Base-by-base conservation (phyloP, 2,888 invertebrate species). In the Arctia plantaginis region DNA sequence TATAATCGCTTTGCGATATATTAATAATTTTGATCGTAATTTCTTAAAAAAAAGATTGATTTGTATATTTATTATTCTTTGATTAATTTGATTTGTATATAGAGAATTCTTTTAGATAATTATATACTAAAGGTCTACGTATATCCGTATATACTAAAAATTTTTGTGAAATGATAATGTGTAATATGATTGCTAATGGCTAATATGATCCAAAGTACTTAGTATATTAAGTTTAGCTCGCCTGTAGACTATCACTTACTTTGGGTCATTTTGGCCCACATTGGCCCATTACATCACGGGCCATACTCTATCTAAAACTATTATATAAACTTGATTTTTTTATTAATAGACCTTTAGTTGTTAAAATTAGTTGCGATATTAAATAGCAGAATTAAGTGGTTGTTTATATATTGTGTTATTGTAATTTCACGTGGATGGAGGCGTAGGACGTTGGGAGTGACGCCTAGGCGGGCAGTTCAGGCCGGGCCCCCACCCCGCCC, bases 401-500 rank as follows among this genome's bases (percentile, higher is more conserved):
- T 44, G 33, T 12, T 47, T 67, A 13, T 7, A 30, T 23, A 3
- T 30, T 47, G 20, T 67, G 15, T 67, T 67, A 30, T 67, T 47
- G 33, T 67, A 33, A 23, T 47, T 67, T 27, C 33, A 30, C 7
- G 47, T 47, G 67, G 66, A 66, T 66, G 66, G 66, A 66, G 33
- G 20, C 6, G 47, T 12, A 8, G 62, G 30, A 59, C 27, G 13
- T 13, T 27, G 27, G 18, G 30, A 12, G 39, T 1, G 23, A 23
- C 30, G 66, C 30, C 65, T 75, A 92, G 59, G 87, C 90, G 2
- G 92, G 91, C 75, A 93, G 47, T 33, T 85, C 89, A 0, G 98
- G 97, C 76, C 96, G 94, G 0, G 96, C 94, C 7, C 98, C 98
- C 18, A 97, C 96, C 6, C 99, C 99, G 4, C 97, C 98, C 7